A percentile compares a stretch with the other conserved stretches of the same genome.
phyloP scores from a whole-genome alignment of 2,113 vertebrate species.

The Rhegmatorhina hoffmannsi region DNA sequence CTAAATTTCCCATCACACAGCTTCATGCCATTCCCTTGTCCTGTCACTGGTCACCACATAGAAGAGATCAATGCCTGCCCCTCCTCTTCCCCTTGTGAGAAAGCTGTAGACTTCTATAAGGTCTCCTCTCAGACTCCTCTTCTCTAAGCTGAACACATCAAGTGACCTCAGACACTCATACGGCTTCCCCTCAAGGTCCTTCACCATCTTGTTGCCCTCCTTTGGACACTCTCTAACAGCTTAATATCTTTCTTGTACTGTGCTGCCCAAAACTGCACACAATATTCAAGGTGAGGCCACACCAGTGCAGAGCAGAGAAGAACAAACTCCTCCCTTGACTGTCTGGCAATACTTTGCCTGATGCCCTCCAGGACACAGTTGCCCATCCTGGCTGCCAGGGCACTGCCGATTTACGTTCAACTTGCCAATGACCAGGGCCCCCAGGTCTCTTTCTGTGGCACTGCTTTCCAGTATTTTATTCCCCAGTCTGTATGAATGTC shows the following conservation, averaged over 20 bases:
- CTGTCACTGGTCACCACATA: no score
- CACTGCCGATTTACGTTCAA: neutral
- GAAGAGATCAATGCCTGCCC: neutral
- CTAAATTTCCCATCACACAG: neutral
- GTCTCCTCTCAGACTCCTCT: neutral
- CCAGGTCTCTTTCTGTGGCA: neutral
- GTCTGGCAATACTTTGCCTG: rapidly evolving
- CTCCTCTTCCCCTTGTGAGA: rapidly evolving
- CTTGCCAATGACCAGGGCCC: neutral
- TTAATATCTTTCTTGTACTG: neutral
- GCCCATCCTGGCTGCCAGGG: neutral
- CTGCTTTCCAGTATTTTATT: neutral
- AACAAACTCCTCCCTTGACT: neutral
- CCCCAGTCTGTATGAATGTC: no score
- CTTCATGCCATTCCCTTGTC: neutral
- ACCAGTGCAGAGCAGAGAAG: rapidly evolving
- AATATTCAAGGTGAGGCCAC: rapidly evolving
- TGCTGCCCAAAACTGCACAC: neutral
- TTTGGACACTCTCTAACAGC: neutral
- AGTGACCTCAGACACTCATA: rapidly evolving
- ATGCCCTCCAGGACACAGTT: rapidly evolving
- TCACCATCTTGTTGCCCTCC: neutral
- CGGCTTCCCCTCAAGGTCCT: rapidly evolving
- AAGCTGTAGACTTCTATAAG: neutral
- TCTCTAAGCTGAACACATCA: neutral